Conservation (phyloP, 1,140 invertebrate species). For the Hormaphis cornu region DNA sequence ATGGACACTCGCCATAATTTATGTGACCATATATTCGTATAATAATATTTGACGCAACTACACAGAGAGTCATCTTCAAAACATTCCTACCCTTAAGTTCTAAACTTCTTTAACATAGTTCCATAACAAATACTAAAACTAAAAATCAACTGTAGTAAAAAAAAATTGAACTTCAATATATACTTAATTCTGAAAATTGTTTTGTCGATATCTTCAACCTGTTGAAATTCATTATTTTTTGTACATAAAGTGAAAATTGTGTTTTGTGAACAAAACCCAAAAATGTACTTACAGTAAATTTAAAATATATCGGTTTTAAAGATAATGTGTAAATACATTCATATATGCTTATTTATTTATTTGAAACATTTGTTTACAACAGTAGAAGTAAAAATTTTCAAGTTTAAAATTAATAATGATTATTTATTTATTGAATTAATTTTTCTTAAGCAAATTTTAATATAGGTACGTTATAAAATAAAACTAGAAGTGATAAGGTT, state of each 20-base stretch:
- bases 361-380: neutral
- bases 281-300: slow-evolving; percentile 12
- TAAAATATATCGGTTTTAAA: neutral
- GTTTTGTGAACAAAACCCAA: neutral
- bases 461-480: neutral
- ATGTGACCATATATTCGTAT: no score
- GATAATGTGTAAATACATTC: slow-evolving; percentile 19
- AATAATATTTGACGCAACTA: neutral
- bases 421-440: no score
- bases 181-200: no score
- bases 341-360: neutral
- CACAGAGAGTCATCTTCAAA: neutral
- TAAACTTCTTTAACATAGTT: neutral
- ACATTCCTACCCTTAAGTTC: neutral
- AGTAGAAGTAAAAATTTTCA: neutral
- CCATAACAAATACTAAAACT: neutral
- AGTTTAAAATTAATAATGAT: neutral
- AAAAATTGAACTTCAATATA: neutral
- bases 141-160: neutral
- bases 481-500: neutral
- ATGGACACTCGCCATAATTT: no score
- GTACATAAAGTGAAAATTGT: no score
- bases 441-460: no score
- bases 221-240: no score
- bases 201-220: no score